phyloP scores from a whole-genome alignment of 1,140 invertebrate genomes.

The Lepeophtheirus salmonis region DNA sequence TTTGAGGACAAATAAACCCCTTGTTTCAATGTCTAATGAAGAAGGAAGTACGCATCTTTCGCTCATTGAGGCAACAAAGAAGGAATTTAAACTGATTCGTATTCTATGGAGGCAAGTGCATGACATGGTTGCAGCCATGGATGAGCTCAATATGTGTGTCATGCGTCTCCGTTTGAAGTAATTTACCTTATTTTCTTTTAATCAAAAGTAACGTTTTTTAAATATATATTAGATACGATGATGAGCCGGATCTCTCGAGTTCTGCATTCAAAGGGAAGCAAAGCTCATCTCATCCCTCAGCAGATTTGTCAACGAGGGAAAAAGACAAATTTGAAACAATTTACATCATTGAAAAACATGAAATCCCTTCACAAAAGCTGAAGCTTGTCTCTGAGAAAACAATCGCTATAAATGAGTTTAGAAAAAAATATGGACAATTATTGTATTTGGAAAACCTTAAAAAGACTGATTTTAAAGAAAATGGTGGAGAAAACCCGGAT shows the following conservation, averaged over 20 bases:
- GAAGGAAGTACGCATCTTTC: conserved; percentile 37
- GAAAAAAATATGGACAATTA: conserved; percentile 33
- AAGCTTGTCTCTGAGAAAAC: conserved; percentile 27
- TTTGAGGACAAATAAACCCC: conserved; percentile 25
- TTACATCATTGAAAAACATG: conserved; percentile 31
- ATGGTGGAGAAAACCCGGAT: conserved; percentile 35
- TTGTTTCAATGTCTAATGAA: conserved; percentile 27
- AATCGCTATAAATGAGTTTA: conserved; percentile 27
- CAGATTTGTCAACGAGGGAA: conserved; percentile 20
- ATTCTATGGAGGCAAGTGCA: conserved; percentile 38
- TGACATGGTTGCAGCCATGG: conserved; percentile 40
- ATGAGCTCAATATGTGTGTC: conserved; percentile 55
- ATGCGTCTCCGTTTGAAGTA: conserved; percentile 37
- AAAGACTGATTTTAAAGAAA: conserved; percentile 27
- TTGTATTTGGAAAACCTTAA: conserved; percentile 35
- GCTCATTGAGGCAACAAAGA: conserved; percentile 39
- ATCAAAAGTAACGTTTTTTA: too few relatives aligned
- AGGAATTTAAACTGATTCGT: conserved; percentile 45
- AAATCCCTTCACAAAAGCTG: conserved; percentile 26
- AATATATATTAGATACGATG: conserved; percentile 19
- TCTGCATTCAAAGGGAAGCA: conserved; percentile 21
- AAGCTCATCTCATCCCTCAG: conserved; percentile 16
- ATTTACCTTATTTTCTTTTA: too few relatives aligned
- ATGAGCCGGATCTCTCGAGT: conserved; percentile 17
- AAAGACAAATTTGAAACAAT: conserved; percentile 27